Evolutionary conservation across 2,113 vertebrate genomes (phyloP).

Genomic region (Cyprinodon brontotheroides): DNA sequence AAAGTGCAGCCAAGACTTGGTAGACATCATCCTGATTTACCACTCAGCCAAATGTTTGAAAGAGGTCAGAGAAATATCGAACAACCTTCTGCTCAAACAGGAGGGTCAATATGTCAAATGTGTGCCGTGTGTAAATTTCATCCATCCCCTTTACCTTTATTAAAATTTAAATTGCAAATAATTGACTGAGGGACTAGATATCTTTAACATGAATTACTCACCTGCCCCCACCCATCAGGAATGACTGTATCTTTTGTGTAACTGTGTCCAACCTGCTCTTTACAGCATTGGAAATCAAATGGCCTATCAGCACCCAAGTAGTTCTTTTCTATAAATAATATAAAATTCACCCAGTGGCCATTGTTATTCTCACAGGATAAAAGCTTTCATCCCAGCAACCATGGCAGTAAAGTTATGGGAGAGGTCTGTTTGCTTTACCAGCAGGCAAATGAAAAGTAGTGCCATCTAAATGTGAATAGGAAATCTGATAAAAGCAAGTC

Average conservation of each 20-base stretch:
- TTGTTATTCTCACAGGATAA: conserved; percentile 54
- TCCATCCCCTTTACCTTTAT: conserved; percentile 24
- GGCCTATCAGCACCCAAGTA: conserved; percentile 36
- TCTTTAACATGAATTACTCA: conserved; percentile 19
- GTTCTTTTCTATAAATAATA: conserved; percentile 52
- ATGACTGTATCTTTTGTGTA: conserved; percentile 20
- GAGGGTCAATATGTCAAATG: conserved; percentile 27
- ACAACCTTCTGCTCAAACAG: conserved; percentile 48
- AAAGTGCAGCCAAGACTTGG: conserved; percentile 47
- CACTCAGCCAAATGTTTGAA: conserved; percentile 42
- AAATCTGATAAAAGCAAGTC: conserved; percentile 39
- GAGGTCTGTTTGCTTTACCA: conserved; percentile 47
- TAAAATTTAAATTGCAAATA: conserved; percentile 48
- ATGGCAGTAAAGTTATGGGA: conserved; percentile 33
- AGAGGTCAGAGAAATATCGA: conserved; percentile 61
- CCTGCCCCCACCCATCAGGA: conserved; percentile 24
- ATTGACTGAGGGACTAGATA: conserved; percentile 15
- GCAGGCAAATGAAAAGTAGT: conserved; percentile 50
- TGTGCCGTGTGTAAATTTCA: conserved; percentile 40
- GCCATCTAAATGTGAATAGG: conserved; percentile 51
- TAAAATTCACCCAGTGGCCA: conserved; percentile 38
- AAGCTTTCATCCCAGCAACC: conserved; percentile 48
- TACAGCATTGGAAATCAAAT: conserved; percentile 42
- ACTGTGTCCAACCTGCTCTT: conserved; percentile 46
- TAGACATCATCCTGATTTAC: conserved; percentile 36